Percentiles rank a stretch among this genome's conserved stretches.
These are phyloP conservation scores for Coelopa pilipes DNA, from an alignment of 2,888 invertebrate species.

Conservation along the genomic window DNA sequence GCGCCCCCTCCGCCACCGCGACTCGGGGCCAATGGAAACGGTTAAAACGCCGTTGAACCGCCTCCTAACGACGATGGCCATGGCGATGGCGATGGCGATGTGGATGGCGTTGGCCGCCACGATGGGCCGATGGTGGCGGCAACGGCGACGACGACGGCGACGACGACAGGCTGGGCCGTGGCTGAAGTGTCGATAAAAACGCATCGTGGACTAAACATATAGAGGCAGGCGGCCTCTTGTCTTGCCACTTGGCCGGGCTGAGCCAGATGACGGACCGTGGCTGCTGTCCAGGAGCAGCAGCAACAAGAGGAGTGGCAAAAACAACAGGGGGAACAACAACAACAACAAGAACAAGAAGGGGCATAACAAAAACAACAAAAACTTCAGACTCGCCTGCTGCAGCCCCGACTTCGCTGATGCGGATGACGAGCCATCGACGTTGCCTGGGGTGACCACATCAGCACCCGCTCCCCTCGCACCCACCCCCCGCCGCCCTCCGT, in stretches of 20 bases:
- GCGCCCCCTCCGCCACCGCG: too few relatives aligned
- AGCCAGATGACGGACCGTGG: not conserved
- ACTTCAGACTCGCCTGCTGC: not conserved
- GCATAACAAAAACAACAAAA: not conserved
- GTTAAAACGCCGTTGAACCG: too few relatives aligned
- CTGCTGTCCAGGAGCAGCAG: too few relatives aligned
- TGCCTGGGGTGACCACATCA: constrained; percentile 17
- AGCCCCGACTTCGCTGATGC: not conserved
- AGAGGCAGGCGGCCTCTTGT: not conserved
- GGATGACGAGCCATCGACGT: constrained; percentile 12
- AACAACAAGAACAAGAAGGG: not conserved
- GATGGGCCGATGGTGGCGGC: too few relatives aligned
- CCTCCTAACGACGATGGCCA: too few relatives aligned
- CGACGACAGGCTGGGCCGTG: not conserved
- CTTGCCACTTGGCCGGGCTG: constrained; percentile 1
- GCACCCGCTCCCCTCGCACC: not conserved
- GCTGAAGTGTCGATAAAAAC: constrained; percentile 5
- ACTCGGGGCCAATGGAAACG: too few relatives aligned
- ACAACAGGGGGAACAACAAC: not conserved
- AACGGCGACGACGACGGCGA: too few relatives aligned
- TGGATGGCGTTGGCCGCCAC: too few relatives aligned
- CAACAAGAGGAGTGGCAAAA: not conserved
- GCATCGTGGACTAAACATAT: constrained; percentile 2
- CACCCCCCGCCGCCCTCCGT: not conserved
- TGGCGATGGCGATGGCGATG: too few relatives aligned